These are phyloP conservation scores for Thalassoma bifasciatum DNA, from an alignment of 2,113 vertebrate species.

Conservation along the genomic window DNA sequence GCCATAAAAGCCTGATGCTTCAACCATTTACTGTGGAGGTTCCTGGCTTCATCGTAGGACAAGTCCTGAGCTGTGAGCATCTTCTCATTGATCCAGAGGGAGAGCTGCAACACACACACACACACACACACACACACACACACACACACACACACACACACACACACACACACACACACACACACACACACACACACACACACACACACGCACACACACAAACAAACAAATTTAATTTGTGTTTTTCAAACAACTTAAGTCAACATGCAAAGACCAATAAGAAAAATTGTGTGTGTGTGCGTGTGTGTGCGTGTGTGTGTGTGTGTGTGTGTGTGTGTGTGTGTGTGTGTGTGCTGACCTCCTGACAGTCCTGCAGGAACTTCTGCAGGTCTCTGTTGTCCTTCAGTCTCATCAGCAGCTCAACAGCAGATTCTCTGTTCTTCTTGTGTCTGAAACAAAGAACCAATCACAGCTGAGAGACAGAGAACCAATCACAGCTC, in stretches of 20 bases:
- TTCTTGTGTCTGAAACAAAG: slow-evolving; percentile 88
- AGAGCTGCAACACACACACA: slow-evolving; percentile 83
- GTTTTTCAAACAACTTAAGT: no score
- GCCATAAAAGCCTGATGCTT: slow-evolving; percentile 95
- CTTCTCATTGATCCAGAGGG: slow-evolving; percentile 98
- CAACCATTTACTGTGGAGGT: slow-evolving; percentile 96
- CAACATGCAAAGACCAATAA: no score
- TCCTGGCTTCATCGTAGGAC: slow-evolving; percentile 96
- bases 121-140: slow-evolving; percentile 45
- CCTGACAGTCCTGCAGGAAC: slow-evolving; percentile 98
- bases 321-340: no score
- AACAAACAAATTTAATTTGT: neutral
- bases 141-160: slow-evolving; percentile 20
- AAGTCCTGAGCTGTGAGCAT: slow-evolving; percentile 98
- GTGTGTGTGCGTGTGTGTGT: no score
- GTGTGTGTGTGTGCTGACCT: slow-evolving; percentile 80
- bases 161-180: slow-evolving; percentile 12
- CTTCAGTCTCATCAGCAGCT: slow-evolving; percentile 94
- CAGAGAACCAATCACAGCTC: neutral
- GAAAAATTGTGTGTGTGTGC: no score
- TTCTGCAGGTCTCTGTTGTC: slow-evolving; percentile 97
- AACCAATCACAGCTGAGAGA: neutral
- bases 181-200: slow-evolving; percentile 41
- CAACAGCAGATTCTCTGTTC: slow-evolving; percentile 93
- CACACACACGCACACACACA: slow-evolving; percentile 22